Base-by-base conservation (phyloP, 1,140 invertebrate genomes). In the Phortica variegata region DNA sequence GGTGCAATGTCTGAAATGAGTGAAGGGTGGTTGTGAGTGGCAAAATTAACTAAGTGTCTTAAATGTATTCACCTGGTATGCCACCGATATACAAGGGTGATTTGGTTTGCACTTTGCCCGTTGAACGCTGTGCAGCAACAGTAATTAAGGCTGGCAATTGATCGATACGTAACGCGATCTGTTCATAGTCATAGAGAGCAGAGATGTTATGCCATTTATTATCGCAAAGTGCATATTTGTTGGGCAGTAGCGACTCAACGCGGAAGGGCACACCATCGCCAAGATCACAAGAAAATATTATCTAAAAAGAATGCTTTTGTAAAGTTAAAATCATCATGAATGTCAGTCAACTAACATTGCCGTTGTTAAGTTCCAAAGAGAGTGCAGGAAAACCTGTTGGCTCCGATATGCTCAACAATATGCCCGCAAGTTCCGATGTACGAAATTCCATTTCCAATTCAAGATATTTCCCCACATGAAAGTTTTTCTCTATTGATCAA, bases 191-290 rank as follows among this genome's bases (percentile, higher is more conserved):
- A 59, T 89, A 88, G 5, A 84, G 78, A 0, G 87, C 91, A 38
- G 84, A 83, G 12, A 94, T 84, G 47, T 82, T 83, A 73, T 95
- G 93, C 93, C 93, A 95, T 57, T 84, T 81, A 54, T 91, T 91
- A 77, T 95, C 89, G 76, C 92, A 95, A 2, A 90, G 76, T 1
- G 83, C 79, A 60, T 82, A 87, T 37, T 83, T 81, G 40, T 80
- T 83, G 12, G 81, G 72, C 26, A 89, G 81, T 19, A 68, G 73
- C 61, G 65, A 85, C 73, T 19, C 85, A 79, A 69, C 80, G 60
- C 61, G 81, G 73, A 81, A 83, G 3, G 79, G 80, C 53, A 81
- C 79, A 19, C 82, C 81, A 55, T 85, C 83, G 10, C 84, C 83
- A 44, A 88, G 79, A 56, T 89, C 82, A 3, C 85, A 85, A 3